These are phyloP conservation scores for Lycopodina hypogea DNA, from an alignment of 37 sponge, comb jelly and placozoan genomes.

Conservation along the genomic window DNA sequence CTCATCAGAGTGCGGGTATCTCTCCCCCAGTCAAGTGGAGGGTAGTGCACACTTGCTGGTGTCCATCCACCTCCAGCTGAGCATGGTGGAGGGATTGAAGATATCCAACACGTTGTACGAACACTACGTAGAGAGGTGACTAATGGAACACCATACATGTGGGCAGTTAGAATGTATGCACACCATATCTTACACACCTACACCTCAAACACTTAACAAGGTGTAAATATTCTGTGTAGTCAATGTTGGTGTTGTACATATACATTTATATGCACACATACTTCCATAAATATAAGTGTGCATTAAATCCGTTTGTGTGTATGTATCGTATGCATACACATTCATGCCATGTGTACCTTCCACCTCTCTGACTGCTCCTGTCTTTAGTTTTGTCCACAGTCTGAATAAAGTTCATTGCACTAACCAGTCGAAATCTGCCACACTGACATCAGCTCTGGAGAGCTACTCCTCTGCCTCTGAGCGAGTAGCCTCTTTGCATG, in stretches of 20 bases:
- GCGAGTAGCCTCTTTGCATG: slow-evolving; percentile 36
- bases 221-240: too few relatives aligned
- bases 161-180: not conserved
- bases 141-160: not conserved
- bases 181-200: not conserved
- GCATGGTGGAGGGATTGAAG: not conserved
- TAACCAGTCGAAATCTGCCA: not conserved
- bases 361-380: not conserved
- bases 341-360: not conserved
- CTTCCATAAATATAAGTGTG: too few relatives aligned
- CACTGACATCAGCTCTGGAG: slow-evolving; percentile 29
- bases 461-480: slow-evolving; percentile 23
- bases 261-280: not conserved
- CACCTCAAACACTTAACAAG: too few relatives aligned
- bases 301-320: not conserved
- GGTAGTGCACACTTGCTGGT: slow-evolving; percentile 64
- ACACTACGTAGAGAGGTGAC: slow-evolving; percentile 77
- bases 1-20: slow-evolving; percentile 20
- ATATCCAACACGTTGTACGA: slow-evolving; percentile 57
- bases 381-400: slow-evolving; percentile 44
- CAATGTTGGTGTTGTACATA: too few relatives aligned
- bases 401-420: slow-evolving; percentile 3
- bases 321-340: not conserved
- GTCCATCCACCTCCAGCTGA: slow-evolving; percentile 65
- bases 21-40: slow-evolving; percentile 21